A percentile compares a stretch with the other conserved stretches of the same genome.
Conservation (phyloP, 2,113 vertebrate genomes). For the Xyrauchen texanus region DNA sequence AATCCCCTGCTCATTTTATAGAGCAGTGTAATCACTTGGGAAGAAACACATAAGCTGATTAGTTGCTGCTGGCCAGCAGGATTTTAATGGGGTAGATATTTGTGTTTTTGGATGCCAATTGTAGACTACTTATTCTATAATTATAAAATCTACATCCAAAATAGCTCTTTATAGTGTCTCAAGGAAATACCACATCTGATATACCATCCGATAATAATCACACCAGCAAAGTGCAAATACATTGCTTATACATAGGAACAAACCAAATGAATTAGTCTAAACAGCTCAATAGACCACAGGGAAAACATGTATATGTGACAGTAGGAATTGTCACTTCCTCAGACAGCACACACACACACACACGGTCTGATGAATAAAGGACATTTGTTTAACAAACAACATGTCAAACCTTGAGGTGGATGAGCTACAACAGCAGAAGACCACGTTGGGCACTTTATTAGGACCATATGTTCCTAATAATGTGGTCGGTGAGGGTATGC, state of each 20-base stretch:
- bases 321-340: too few relatives aligned
- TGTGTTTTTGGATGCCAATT: conserved; percentile 17
- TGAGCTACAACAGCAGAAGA: too few relatives aligned
- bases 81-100: conserved; percentile 26
- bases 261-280: background rate
- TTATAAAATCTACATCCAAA: conserved; percentile 53
- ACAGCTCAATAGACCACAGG: background rate
- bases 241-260: background rate
- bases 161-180: conserved; percentile 56
- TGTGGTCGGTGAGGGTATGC: too few relatives aligned
- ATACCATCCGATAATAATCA: conserved; percentile 21
- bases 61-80: background rate
- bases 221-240: background rate
- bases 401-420: too few relatives aligned
- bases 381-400: too few relatives aligned
- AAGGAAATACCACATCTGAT: conserved; percentile 28
- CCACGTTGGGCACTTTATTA: too few relatives aligned
- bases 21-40: conserved; percentile 8
- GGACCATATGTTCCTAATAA: too few relatives aligned
- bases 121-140: conserved; percentile 21
- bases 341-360: too few relatives aligned
- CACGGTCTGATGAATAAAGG: too few relatives aligned
- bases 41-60: conserved; percentile 15
- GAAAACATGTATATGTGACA: background rate
- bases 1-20: too few relatives aligned